phyloP scores from a whole-genome alignment of 2,113 vertebrate genomes.

The Cyanocitta stelleri region DNA sequence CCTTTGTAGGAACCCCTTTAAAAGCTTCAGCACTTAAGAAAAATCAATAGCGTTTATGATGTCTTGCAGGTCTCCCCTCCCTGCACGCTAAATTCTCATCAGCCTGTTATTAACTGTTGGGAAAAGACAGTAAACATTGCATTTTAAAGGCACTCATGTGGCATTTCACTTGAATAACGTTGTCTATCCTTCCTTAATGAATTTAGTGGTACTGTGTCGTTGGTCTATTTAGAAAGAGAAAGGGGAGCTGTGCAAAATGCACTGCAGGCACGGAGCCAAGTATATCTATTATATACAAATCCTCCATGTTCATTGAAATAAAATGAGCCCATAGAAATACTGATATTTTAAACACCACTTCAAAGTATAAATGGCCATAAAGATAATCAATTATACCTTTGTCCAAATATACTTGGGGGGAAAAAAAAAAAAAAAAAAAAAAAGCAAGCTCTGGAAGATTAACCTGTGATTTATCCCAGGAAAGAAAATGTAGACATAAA shows the following conservation, averaged over 20 bases:
- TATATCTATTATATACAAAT: not conserved
- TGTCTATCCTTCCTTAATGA: not conserved
- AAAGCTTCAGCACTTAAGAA: constrained; percentile 71
- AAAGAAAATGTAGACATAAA: not conserved
- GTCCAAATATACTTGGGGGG: not conserved
- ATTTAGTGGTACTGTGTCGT: not conserved
- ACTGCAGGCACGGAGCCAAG: not conserved
- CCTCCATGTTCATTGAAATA: not conserved
- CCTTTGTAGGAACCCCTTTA: constrained; percentile 59
- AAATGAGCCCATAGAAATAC: not conserved
- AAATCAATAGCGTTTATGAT: constrained; percentile 70
- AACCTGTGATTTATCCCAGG: not conserved
- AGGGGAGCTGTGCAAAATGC: not conserved
- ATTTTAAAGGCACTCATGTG: not conserved
- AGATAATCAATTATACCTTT: not conserved
- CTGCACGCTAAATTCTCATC: constrained; percentile 55
- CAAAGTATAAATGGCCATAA: not conserved
- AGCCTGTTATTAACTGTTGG: constrained; percentile 41
- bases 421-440: not conserved
- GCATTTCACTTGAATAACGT: not conserved
- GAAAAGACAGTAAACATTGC: constrained; percentile 35
- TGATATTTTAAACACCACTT: not conserved
- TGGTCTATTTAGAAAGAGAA: not conserved
- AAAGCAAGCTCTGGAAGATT: not conserved
- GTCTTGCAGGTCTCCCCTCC: constrained; percentile 42